Evolutionary conservation across 2,888 invertebrate species (phyloP).

Genomic region (Neria commutata): DNA sequence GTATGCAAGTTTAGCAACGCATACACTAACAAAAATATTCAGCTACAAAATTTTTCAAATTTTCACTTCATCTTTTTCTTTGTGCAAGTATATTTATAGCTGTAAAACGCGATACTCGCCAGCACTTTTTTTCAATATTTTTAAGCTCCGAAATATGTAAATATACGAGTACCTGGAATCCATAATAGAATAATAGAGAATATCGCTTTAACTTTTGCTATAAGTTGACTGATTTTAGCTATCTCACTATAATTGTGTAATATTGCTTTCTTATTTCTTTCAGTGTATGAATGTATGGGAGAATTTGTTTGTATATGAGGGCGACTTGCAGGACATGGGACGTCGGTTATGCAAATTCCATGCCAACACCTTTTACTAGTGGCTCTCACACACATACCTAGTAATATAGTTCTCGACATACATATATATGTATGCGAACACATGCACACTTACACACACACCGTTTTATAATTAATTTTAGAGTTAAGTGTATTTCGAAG

Average conservation of each 20-base stretch:
- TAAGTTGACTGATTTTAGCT: too few species aligned
- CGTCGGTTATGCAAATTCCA: constrained; percentile 39
- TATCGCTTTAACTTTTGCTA: too few species aligned
- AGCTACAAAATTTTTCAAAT: neutral
- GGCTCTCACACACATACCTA: constrained; percentile 31
- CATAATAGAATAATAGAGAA: too few species aligned
- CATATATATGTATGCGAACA: constrained; percentile 21
- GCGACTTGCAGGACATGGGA: constrained; percentile 4
- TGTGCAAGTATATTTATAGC: neutral
- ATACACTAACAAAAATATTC: too few species aligned
- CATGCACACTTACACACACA: constrained; percentile 12
- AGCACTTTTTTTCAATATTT: too few species aligned
- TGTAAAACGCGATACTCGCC: too few species aligned
- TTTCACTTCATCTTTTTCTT: too few species aligned
- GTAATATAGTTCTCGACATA: constrained; percentile 43
- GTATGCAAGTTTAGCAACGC: neutral
- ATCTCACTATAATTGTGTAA: too few species aligned
- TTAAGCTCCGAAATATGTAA: too few species aligned
- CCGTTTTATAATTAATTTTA: constrained; percentile 49
- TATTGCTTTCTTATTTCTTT: too few species aligned
- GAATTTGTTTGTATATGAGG: constrained; percentile 13
- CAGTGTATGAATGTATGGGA: too few species aligned
- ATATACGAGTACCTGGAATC: too few species aligned
- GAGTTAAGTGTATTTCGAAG: constrained; percentile 53
- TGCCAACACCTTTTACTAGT: constrained; percentile 38